These are phyloP conservation scores for Cydia strobilella DNA, from an alignment of 1,140 invertebrate species.

Conservation along the genomic window DNA sequence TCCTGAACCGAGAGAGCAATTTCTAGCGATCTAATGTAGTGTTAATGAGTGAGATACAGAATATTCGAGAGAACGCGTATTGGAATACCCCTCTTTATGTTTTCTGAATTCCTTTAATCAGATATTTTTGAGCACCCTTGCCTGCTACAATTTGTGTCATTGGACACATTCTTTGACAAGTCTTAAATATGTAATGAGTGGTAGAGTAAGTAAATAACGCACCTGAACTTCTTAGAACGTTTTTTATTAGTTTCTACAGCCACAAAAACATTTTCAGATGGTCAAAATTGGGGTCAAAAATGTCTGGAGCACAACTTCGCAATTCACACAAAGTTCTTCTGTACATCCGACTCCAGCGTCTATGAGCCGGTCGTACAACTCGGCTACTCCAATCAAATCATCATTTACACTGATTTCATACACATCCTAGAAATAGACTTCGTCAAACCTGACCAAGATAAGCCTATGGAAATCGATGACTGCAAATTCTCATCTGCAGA, in stretches of 20 bases:
- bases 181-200: no score
- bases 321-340: constrained; percentile 78
- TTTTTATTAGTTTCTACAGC: background rate
- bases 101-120: no score
- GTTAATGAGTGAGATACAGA: no score
- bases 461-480: constrained; percentile 56
- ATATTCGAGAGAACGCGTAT: no score
- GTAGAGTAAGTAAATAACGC: no score
- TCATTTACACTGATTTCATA: constrained; percentile 79
- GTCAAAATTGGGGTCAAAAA: constrained; percentile 66
- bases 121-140: no score
- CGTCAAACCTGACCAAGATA: constrained; percentile 69
- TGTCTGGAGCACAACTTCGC: constrained; percentile 79
- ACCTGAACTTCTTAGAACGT: no score
- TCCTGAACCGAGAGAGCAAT: no score
- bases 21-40: no score
- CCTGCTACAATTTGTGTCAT: background rate
- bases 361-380: constrained; percentile 78
- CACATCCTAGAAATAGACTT: constrained; percentile 79
- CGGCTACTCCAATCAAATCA: constrained; percentile 78
- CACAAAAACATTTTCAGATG: constrained; percentile 52
- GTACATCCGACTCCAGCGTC: constrained; percentile 75
- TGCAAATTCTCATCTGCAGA: constrained; percentile 61
- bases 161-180: background rate
- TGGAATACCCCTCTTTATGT: no score